Evolutionary conservation across 2,888 invertebrate genomes (phyloP).

Genomic region (Nysson spinosus): DNA sequence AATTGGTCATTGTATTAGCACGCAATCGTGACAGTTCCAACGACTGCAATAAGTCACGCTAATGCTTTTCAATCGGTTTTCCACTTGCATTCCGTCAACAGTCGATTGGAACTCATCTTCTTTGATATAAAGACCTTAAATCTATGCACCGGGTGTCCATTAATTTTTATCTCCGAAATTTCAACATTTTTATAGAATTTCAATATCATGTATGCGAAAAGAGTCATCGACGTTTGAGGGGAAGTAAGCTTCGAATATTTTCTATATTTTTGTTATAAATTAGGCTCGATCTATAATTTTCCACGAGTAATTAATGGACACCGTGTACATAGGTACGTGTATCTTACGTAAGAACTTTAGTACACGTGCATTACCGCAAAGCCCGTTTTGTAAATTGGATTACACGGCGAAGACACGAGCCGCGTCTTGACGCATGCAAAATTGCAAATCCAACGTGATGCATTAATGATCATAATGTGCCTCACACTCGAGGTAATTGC

Average conservation of each 20-base stretch:
- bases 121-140: constrained; percentile 21
- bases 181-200: too few relatives aligned
- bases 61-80: constrained; percentile 17
- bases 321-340: neutral
- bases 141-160: too few relatives aligned
- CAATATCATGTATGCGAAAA: too few relatives aligned
- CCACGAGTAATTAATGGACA: too few relatives aligned
- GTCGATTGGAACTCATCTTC: neutral
- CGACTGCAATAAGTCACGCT: constrained; percentile 12
- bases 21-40: neutral
- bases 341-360: constrained; percentile 28
- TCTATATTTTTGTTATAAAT: too few relatives aligned
- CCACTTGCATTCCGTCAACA: constrained; percentile 14
- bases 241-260: too few relatives aligned
- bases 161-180: too few relatives aligned
- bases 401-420: constrained; percentile 27
- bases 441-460: constrained; percentile 13
- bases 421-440: constrained; percentile 3
- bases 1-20: constrained; percentile 10
- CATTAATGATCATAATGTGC: constrained; percentile 10
- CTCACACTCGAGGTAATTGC: neutral
- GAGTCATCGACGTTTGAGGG: too few relatives aligned
- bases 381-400: constrained; percentile 35
- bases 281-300: too few relatives aligned
- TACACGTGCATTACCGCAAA: constrained; percentile 27